phyloP scores from a whole-genome alignment of 1,140 invertebrate species.

The Leguminivora glycinivorella region DNA sequence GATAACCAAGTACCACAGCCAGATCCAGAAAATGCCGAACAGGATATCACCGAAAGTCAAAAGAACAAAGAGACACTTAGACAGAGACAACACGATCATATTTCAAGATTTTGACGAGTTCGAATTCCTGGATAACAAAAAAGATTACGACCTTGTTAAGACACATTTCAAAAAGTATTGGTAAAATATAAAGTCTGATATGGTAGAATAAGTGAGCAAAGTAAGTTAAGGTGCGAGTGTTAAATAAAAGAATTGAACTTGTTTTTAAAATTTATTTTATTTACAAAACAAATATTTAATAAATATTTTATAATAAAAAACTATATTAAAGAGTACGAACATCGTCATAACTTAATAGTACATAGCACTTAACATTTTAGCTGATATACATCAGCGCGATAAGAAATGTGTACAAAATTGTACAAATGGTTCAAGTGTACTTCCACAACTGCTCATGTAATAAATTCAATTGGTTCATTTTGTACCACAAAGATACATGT shows the following conservation, averaged over 20 bases:
- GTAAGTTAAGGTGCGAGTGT: not conserved
- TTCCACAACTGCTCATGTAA: no score
- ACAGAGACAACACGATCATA: slow-evolving; percentile 50
- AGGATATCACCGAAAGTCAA: slow-evolving; percentile 33
- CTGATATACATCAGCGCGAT: not conserved
- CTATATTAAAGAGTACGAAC: not conserved
- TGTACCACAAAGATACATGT: not conserved
- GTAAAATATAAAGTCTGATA: slow-evolving; percentile 35
- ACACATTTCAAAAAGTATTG: slow-evolving; percentile 60
- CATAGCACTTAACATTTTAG: slow-evolving; percentile 12
- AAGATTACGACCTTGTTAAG: slow-evolving; percentile 54
- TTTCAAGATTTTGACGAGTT: slow-evolving; percentile 66
- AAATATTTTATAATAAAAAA: slow-evolving; percentile 5
- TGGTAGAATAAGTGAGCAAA: not conserved
- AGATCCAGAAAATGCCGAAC: slow-evolving; percentile 52
- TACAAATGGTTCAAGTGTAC: not conserved
- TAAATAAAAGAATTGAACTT: not conserved
- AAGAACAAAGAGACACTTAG: slow-evolving; percentile 49
- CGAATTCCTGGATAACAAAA: slow-evolving; percentile 51
- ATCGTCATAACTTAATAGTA: slow-evolving; percentile 3
- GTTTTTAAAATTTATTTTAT: slow-evolving; percentile 12
- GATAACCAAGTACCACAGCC: slow-evolving; percentile 56
- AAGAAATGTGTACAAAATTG: not conserved
- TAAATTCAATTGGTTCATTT: not conserved
- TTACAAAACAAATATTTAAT: slow-evolving; percentile 26